Conservation (phyloP, 2,113 vertebrate species). For the Megaceryle torquata region DNA sequence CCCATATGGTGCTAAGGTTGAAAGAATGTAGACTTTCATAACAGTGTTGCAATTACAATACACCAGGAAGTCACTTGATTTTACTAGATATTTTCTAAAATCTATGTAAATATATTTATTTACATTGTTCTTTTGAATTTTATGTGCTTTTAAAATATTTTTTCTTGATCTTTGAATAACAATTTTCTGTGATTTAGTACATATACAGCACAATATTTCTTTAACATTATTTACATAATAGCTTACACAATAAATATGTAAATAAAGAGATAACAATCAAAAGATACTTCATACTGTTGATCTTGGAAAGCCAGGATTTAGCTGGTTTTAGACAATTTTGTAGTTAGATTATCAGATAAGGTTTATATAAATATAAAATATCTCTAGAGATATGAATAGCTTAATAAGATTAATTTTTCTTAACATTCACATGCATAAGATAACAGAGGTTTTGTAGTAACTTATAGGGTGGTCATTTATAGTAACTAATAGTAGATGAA, state of each 20-base stretch:
- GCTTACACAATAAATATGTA: neutral
- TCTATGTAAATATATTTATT: neutral
- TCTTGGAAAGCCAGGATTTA: neutral
- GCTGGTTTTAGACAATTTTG: neutral
- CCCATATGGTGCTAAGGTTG: neutral
- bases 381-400: neutral
- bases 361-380: neutral
- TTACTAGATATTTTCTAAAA: neutral
- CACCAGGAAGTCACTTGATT: neutral
- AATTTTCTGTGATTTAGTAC: neutral
- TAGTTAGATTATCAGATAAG: neutral
- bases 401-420: neutral
- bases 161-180: neutral
- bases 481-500: neutral
- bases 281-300: neutral
- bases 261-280: neutral
- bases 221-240: no score
- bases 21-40: neutral
- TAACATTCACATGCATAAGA: neutral
- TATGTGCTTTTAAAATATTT: neutral
- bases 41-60: neutral
- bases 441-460: neutral
- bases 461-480: neutral
- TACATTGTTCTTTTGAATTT: neutral
- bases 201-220: neutral